These are phyloP conservation scores for Protobothrops flavoviridis DNA, from an alignment of 2,113 vertebrate genomes.

Conservation along the genomic window DNA sequence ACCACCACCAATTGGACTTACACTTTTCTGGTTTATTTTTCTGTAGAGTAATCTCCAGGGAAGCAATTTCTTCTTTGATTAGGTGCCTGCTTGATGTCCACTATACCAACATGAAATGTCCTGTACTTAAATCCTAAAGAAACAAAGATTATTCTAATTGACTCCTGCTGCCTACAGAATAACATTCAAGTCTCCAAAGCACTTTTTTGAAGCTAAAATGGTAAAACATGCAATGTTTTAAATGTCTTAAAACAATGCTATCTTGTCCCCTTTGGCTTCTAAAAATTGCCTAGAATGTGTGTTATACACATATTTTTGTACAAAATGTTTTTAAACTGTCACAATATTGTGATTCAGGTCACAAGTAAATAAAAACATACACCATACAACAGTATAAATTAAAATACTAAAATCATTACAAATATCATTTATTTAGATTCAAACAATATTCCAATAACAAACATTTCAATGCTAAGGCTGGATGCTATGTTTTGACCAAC, in stretches of 20 bases:
- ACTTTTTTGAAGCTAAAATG: constrained; percentile 35
- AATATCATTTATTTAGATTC: not conserved
- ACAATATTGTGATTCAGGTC: not conserved
- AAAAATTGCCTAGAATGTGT: not conserved
- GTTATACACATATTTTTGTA: not conserved
- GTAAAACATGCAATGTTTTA: constrained; percentile 17
- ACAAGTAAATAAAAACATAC: not conserved
- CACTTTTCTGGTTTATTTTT: constrained; percentile 59
- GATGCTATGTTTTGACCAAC: not conserved
- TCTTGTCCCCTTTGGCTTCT: not conserved
- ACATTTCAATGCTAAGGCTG: not conserved
- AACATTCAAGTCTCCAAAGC: constrained; percentile 19
- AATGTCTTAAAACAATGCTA: constrained; percentile 38
- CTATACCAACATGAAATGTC: constrained; percentile 50
- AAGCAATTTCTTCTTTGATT: constrained; percentile 67
- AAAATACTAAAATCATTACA: not conserved
- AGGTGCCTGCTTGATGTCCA: constrained; percentile 53
- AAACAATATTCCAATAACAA: not conserved
- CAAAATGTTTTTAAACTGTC: not conserved
- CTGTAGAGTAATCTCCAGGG: constrained; percentile 43
- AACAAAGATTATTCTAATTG: constrained; percentile 58
- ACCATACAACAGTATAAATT: not conserved
- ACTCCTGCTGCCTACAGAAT: constrained; percentile 54
- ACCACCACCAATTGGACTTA: constrained; percentile 24
- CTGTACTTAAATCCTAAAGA: constrained; percentile 62